phyloP scores from a whole-genome alignment of 1,140 invertebrate species.

The Triops longicaudatus region DNA sequence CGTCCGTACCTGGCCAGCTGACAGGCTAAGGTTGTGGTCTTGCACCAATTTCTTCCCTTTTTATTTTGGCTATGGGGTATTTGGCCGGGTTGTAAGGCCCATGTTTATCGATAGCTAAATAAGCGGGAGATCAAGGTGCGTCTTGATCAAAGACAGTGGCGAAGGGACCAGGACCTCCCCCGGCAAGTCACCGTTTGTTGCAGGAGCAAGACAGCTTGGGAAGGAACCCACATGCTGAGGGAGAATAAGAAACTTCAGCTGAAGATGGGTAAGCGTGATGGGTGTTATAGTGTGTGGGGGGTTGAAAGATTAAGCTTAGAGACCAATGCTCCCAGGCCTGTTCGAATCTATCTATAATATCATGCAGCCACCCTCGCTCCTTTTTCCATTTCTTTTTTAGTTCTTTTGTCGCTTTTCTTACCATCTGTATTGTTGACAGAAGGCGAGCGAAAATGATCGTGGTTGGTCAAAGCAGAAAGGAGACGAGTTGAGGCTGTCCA shows the following conservation, averaged over 20 bases:
- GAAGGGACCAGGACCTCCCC: neutral
- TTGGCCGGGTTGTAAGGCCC: neutral
- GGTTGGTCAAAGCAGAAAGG: neutral
- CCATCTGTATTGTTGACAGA: constrained; percentile 14
- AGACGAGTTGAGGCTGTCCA: neutral
- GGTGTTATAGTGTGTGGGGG: constrained; percentile 4
- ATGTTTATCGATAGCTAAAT: neutral
- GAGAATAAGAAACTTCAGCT: neutral
- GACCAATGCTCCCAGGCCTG: neutral
- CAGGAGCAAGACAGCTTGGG: neutral
- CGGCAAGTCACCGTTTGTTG: neutral
- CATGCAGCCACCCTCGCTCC: neutral
- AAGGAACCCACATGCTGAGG: constrained; percentile 9
- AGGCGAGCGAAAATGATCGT: neutral
- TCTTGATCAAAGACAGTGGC: neutral
- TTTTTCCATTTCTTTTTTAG: neutral
- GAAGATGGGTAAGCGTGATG: neutral
- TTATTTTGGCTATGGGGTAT: neutral
- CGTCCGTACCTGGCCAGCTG: neutral
- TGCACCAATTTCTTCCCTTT: neutral
- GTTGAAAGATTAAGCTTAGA: constrained; percentile 4
- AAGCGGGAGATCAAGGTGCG: neutral
- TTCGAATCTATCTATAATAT: neutral
- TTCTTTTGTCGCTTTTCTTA: neutral
- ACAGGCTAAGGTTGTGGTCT: neutral